Conservation (phyloP, 2,797 vertebrate genomes). For the Cossypha polioptera region DNA sequence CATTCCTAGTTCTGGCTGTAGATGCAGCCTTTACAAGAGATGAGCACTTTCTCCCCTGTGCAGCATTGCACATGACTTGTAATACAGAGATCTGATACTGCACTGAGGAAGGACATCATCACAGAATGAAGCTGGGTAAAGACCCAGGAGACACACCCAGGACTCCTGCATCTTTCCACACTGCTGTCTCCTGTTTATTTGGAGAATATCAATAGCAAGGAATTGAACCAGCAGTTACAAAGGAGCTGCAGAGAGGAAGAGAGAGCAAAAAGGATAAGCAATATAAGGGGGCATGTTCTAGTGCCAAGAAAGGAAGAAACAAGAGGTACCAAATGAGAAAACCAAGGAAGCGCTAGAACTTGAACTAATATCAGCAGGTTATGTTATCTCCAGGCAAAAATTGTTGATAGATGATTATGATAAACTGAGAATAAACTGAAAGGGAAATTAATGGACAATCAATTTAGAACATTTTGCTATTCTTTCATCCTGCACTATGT, state of each 20-base stretch:
- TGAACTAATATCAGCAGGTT: background rate
- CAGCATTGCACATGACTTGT: background rate
- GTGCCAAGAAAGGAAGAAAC: background rate
- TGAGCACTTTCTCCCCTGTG: background rate
- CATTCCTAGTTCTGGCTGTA: background rate
- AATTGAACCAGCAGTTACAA: background rate
- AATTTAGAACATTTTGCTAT: background rate
- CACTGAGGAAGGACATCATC: background rate
- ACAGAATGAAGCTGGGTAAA: background rate
- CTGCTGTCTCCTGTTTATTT: background rate
- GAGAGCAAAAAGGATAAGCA: background rate
- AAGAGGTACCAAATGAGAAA: background rate
- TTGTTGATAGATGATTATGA: background rate
- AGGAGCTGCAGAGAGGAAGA: background rate
- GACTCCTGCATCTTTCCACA: background rate
- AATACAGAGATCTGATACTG: background rate
- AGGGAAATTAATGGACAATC: background rate
- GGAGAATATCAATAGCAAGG: background rate
- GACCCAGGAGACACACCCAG: background rate
- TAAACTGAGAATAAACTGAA: background rate
- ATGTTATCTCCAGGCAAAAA: background rate
- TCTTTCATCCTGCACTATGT: background rate
- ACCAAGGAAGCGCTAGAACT: background rate
- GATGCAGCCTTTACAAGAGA: background rate
- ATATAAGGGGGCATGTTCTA: background rate